Evolutionary conservation across 1,140 invertebrate genomes (phyloP), one percentile per base, ranked within the genome.

Genomic region (Diabrotica undecimpunctata): DNA sequence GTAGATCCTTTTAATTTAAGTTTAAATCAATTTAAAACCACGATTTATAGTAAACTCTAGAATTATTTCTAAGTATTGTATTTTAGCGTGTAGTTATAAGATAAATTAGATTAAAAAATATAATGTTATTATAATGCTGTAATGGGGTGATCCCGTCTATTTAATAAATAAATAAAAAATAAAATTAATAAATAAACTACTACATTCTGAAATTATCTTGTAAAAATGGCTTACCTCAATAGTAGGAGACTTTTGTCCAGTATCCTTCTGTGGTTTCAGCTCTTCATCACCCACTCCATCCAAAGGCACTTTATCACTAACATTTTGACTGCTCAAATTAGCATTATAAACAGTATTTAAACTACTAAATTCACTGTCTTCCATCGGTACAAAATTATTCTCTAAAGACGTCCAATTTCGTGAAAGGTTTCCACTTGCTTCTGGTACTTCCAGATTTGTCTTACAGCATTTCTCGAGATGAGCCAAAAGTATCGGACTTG

Each of bases 401-500:
- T 65, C 64, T 39, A 55, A 25, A n/a, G 63, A 62, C 10, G 64
- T 36, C 54, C 58, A 61, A 39, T 59, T 54, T 54, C 46, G 46
- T 36, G 61, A 60, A 35, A 39, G 7, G 35, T 37, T 10, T 58
- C 39, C 36, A 53, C 9, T n/a, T 64, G 14, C 51, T n/a, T 10
- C 25, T 12, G 7, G 37, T 35, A 38, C 39, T 52, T 54, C 13
- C 36, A 37, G 54, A 35, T 50, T 51, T 8, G 5, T 57, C 46
- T 61, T 35, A 41, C 41, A 56, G 52, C 38, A 39, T 61, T 72
- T 70, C 38, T 68, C 56, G 9, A 74, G 53, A 60, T 85, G 82
- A 11, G 84, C 84, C 6, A 88, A 70, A n/a, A 88, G 74, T 38
- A 84, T 81, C 4, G 84, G 83, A 68, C 86, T 87, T 7, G 86